Evolutionary conservation across 2,113 vertebrate genomes (phyloP), one percentile per base, ranked within the genome.

Genomic region (Pseudopodoces humilis): DNA sequence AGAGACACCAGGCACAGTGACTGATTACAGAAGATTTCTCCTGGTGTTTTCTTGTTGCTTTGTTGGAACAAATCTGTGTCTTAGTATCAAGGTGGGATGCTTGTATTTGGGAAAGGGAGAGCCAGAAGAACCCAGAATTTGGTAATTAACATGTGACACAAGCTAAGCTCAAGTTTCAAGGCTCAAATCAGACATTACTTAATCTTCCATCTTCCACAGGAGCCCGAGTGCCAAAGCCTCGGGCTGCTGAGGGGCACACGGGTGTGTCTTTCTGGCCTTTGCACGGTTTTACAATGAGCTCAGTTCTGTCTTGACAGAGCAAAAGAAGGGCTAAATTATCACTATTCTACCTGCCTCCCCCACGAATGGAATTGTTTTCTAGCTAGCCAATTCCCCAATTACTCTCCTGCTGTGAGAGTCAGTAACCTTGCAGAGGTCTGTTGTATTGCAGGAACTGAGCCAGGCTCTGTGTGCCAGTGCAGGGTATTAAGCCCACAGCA

Each of bases 191-290:
- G n/a, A 22, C 2, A 2, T 67, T 46, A 11, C 44, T 80, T 79
- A 28, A 80, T 28, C 4, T 52, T 86, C 19, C 16, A 18, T 55
- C 23, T 65, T 59, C 56, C 22, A 1, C 6, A 2, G 6, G 52
- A 27, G 28, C 9, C 20, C 0, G 1, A 41, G 76, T 80, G 53
- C 68, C 20, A 19, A 47, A 85, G 31, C 35, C 59, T 31, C 0
- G 1, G 58, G 21, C 63, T 52, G 1, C 10, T 62, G 35, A 1
- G 10, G 23, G 25, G 17, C 15, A 24, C 9, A 7, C 0, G 1
- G 20, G 6, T 20, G 27, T 35, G 41, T 46, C 41, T 35, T 50
- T 70, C 39, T 91, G 69, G 68, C 50, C 53, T 83, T 52, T 21
- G 5, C 19, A 23, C 5, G 18, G 3, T 33, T 86, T 44, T 43